These are phyloP conservation scores for Rhinolophus ferrumequinum DNA, from an alignment of 2,113 vertebrate species.

Conservation along the genomic window DNA sequence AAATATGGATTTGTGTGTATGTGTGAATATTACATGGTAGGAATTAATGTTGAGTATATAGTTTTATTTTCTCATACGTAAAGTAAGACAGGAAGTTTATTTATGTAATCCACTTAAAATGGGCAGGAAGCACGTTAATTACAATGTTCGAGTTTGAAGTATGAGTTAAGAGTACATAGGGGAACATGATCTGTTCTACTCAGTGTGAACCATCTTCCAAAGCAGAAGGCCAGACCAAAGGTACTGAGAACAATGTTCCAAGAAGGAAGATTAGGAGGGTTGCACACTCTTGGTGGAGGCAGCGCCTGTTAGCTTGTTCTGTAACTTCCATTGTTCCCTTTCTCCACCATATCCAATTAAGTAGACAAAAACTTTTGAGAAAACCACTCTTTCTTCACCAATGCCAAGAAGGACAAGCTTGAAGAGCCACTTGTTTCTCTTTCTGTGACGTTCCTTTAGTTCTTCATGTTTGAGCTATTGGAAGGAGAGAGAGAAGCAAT, in stretches of 20 bases:
- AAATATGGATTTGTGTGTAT: neutral
- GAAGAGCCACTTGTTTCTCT: neutral
- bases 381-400: neutral
- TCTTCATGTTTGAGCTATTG: neutral
- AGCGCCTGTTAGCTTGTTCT: neutral
- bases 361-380: neutral
- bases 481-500: neutral
- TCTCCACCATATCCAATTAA: neutral
- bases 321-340: neutral
- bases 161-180: neutral
- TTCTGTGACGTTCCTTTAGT: neutral
- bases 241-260: accelerated
- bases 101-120: neutral
- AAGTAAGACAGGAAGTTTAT: neutral
- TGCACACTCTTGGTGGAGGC: neutral
- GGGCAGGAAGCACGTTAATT: neutral
- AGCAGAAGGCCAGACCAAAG: neutral
- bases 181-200: neutral
- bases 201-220: neutral
- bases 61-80: neutral
- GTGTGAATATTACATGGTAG: neutral
- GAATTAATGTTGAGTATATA: neutral
- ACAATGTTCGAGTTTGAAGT: neutral
- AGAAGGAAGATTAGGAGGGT: neutral
- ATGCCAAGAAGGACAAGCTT: neutral